Evolutionary conservation across 2,113 vertebrate genomes (phyloP).

Genomic region (Tinamus guttatus): DNA sequence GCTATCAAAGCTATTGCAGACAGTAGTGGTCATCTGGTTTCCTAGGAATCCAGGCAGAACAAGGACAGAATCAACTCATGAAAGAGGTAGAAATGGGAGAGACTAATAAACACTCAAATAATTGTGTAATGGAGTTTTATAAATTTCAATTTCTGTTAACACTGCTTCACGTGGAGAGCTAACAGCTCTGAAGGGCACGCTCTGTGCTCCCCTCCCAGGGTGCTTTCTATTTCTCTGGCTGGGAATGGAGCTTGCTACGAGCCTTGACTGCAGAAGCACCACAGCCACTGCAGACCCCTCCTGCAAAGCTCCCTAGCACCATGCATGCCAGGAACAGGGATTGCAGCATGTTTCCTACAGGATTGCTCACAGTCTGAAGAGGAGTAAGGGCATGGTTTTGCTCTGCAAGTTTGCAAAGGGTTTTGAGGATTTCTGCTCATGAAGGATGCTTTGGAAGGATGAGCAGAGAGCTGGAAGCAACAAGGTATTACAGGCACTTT

Average conservation of each 20-base stretch:
- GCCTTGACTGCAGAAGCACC: not conserved
- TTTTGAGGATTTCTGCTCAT: not conserved
- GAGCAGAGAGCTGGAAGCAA: too few relatives aligned
- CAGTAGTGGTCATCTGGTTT: not conserved
- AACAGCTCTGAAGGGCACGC: not conserved
- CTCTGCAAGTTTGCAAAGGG: rapidly evolving
- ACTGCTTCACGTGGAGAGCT: not conserved
- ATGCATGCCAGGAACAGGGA: not conserved
- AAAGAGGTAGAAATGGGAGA: not conserved
- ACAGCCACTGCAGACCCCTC: not conserved
- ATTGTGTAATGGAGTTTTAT: not conserved
- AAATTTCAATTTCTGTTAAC: slow-evolving; percentile 13
- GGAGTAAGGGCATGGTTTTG: not conserved
- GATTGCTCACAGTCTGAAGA: not conserved
- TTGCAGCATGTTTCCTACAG: rapidly evolving
- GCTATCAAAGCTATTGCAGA: not conserved
- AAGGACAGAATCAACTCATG: not conserved
- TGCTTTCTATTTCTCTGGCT: rapidly evolving
- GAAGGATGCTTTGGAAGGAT: not conserved
- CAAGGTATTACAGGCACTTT: not conserved
- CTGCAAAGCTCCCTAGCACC: not conserved
- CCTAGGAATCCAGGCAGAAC: not conserved
- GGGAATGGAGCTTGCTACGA: not conserved
- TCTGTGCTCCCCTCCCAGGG: not conserved
- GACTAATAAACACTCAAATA: not conserved